Base-by-base conservation (phyloP, 1,140 invertebrate genomes). In the Ylistrum balloti region DNA sequence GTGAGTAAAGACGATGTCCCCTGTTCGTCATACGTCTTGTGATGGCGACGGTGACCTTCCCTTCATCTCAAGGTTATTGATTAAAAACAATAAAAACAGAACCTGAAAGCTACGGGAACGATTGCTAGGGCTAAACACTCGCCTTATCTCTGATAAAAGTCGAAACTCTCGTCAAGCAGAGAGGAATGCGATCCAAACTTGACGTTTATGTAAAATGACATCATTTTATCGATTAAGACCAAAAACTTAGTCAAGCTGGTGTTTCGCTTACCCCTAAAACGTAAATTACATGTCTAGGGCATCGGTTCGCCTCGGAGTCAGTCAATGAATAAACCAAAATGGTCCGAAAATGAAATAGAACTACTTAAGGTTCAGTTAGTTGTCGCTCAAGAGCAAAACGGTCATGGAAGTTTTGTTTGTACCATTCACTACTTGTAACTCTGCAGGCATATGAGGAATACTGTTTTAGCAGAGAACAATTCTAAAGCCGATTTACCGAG, bases 31-130 rank as follows among this genome's bases (percentile, higher is more conserved):
- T 74, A 74, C 56, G n/a, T 45, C 9, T 45, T 45, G 41, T 45
- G 56, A 22, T 74, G 45, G 45, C n/a, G n/a, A n/a, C n/a, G n/a
- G 35, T n/a, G 56, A 74, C 56, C 56, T 74, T 74, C 11, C 22
- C 56, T 74, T 74, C 56, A 74, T 74, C 56, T 74, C 56, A 74
- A 74, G 56, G 56, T 74, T 74, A 74, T 74, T n/a, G 56, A 74
- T 74, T 28, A n/a, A 11, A 28, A 28, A 22, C 56, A 74, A 74
- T 74, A 74, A 28, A 48, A 28, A 74, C 17, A 74, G 56, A 9
- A 22, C 56, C 17, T 74, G 56, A 3, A 74, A 28, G 56, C 56
- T 74, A 28, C 17, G n/a, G 35, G 56, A n/a, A 74, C 45, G 45
- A 48, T 20, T 48, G 15, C 56, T 28, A 1, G n/a, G 56, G 56